Evolutionary conservation across 2,113 vertebrate species (phyloP), one percentile per base, ranked within the genome.

Genomic region (Psittacus erithacus): DNA sequence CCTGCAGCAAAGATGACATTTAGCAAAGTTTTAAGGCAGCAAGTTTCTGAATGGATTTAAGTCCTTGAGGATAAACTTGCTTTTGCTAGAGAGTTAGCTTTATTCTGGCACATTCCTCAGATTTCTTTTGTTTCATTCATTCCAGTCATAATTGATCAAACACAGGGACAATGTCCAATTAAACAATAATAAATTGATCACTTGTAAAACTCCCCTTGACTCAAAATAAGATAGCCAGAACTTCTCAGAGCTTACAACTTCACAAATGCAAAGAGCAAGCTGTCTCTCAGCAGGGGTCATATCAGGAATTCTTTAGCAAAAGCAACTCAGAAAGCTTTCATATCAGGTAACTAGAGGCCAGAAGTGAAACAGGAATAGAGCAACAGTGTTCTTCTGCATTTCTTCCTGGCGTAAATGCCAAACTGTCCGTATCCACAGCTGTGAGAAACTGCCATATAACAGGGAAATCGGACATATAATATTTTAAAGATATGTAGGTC

Each of bases 401-500:
- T 87, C 43, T 87, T 94, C 63, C 31, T 13, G 49, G 53, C 35
- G 63, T 35, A 39, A 35, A 41, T 83, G 91, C 75, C 93, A 96
- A 82, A 53, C 13, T 53, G 2, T 74, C 41, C 16, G 28, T 64
- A 85, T 69, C 53, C 67, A 80, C 69, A 88, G 5, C 74, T 91
- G 78, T 95, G 87, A 86, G 75, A 90, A 96, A 81, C 50, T 86
- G 87, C 67, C 41, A 67, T 74, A 3, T 33, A 59, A 43, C 53
- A 76, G 68, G 67, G 75, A 93, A 90, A 88, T 74, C 8, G 59
- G 59, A 75, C 63, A 38, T 77, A 13, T 59, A 92, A 27, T 70
- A 74, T 65, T 80, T 84, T 80, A 50, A 69, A 93, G 93, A 96
- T 77, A 69, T 43, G 67, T 74, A 64, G 75, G 87, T 92, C 93